Conservation (phyloP, 2,113 vertebrate species). For the Haemorhous mexicanus region DNA sequence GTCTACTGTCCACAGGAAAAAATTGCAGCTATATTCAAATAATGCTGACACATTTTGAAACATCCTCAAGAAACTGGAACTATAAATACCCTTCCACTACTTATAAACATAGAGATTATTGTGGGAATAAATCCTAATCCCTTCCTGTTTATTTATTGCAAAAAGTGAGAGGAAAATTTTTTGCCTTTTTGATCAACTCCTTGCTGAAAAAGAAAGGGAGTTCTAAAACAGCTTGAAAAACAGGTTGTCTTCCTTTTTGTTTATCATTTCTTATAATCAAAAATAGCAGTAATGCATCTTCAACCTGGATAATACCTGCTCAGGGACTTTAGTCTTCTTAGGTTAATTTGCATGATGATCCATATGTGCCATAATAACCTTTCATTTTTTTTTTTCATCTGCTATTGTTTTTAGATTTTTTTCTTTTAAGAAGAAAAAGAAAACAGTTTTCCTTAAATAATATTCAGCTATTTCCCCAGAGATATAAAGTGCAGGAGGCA, state of each 20-base stretch:
- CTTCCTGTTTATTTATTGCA: background rate
- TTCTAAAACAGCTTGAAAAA: slow-evolving; percentile 29
- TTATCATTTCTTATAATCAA: slow-evolving; percentile 31
- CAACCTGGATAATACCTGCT: slow-evolving; percentile 1
- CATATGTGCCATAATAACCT: background rate
- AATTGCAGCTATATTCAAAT: background rate
- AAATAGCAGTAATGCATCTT: slow-evolving; percentile 13
- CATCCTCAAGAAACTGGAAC: background rate
- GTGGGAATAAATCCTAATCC: background rate
- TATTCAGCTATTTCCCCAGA: background rate
- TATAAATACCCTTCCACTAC: background rate
- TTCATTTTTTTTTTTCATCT: background rate
- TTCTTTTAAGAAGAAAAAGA: background rate
- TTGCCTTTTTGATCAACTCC: background rate
- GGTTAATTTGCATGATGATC: slow-evolving; percentile 39
- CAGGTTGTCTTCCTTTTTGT: slow-evolving; percentile 20
- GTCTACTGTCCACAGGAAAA: background rate
- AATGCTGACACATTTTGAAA: background rate
- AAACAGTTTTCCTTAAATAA: background rate
- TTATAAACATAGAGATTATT: background rate
- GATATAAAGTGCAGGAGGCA: background rate
- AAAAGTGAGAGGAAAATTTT: background rate
- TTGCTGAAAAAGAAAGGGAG: background rate
- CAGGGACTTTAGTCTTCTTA: slow-evolving; percentile 25
- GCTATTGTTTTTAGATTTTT: background rate